Conservation (phyloP, 2,888 invertebrate species). For the Alsophila aescularia region DNA sequence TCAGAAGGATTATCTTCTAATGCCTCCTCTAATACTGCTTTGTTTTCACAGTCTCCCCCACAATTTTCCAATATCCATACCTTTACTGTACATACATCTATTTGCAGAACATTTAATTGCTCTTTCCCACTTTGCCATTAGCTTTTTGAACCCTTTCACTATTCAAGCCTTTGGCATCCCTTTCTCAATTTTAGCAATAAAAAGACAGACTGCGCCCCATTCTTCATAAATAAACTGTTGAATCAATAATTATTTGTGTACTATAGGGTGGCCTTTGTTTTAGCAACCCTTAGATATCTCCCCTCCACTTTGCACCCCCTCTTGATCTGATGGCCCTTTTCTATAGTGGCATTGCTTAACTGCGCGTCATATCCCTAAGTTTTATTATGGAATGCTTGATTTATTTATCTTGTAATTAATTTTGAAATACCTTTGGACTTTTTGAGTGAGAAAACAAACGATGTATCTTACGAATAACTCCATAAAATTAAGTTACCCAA, state of each 20-base stretch:
- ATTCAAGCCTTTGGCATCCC: constrained; percentile 10
- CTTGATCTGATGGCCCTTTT: constrained; percentile 64
- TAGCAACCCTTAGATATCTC: constrained; percentile 55
- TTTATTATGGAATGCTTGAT: constrained; percentile 15
- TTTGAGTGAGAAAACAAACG: too few relatives aligned
- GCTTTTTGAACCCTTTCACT: constrained; percentile 26
- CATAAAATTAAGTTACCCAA: too few relatives aligned
- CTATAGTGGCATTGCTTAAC: constrained; percentile 69
- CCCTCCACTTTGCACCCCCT: constrained; percentile 62
- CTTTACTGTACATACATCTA: constrained; percentile 16
- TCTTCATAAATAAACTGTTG: constrained; percentile 61
- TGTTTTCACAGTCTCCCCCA: not conserved
- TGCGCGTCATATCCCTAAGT: constrained; percentile 13
- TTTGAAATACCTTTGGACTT: too few relatives aligned
- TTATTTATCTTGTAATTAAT: constrained; percentile 13
- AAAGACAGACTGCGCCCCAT: constrained; percentile 65
- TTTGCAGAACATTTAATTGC: constrained; percentile 27
- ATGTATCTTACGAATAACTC: too few relatives aligned
- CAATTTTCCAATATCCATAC: constrained; percentile 7
- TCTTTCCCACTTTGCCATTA: constrained; percentile 26
- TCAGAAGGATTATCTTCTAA: too few relatives aligned
- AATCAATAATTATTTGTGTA: constrained; percentile 68
- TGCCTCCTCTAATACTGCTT: not conserved
- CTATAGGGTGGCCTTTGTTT: constrained; percentile 66
- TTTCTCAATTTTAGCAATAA: constrained; percentile 52